Base-by-base conservation (phyloP, 2,113 vertebrate genomes). In the Apaloderma vittatum region DNA sequence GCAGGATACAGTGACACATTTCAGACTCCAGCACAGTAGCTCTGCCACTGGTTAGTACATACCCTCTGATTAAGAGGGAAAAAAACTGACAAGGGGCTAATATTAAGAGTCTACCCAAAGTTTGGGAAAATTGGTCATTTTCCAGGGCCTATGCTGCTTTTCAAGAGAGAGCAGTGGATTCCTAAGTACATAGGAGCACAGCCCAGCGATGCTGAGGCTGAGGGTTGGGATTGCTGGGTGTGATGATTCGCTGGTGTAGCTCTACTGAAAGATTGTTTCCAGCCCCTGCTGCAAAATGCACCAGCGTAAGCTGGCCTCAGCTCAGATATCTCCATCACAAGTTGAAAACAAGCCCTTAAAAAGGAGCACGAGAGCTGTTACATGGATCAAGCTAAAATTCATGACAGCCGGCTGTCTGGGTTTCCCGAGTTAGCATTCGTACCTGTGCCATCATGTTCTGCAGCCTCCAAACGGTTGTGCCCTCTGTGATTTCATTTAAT, bases 391-490 rank as follows among this genome's bases (percentile, higher is more conserved):
- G 8, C 9, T 71, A 71, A 55, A 75, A 85, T 65, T 76, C 32
- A 23, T 15, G 66, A 19, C 85, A 68, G 57, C 20, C 3, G 2
- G 12, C 18, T 74, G 48, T 5, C 61, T 4, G 3, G 26, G 16
- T 72, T 85, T 90, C 54, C 54, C 0, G 0, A 52, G 54, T 61
- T 23, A 57, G 58, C 48, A 27, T 0, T 51, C 5, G 1, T 19
- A 65, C 29, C 49, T 45, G 45, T 36, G 21, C 52, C 40, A 20
- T n/a, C 32, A 6, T 6, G 14, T 68, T 75, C 52, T 79, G 45
- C 36, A 65, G 21, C 45, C 21, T 23, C 36, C 1, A 1, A 1
- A 9, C 45, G 49, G 32, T 16, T 2, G 1, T 11, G 3, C 9
- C 54, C 45, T 76, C 54, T 54, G 36, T 20, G 66, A 52, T 30